Evolutionary conservation across 1,140 invertebrate species (phyloP).

Genomic region (Psilanteris sp.): DNA sequence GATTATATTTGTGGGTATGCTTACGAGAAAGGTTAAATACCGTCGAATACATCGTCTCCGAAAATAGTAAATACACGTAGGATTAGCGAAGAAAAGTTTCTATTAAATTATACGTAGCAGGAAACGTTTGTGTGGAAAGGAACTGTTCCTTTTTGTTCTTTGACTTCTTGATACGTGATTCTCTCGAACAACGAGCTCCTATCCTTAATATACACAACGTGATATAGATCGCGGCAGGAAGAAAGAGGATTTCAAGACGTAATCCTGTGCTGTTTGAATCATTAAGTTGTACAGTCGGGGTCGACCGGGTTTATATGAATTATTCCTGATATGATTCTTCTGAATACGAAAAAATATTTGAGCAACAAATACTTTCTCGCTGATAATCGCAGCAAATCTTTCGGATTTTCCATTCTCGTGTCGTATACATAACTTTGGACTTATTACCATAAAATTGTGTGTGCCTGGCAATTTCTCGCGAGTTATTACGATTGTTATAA

Average conservation of each 20-base stretch:
- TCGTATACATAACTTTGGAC: conserved; percentile 33
- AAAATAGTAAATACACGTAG: conserved; percentile 44
- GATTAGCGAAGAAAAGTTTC: conserved; percentile 46
- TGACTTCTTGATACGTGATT: conserved; percentile 56
- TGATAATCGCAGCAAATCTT: conserved; percentile 38
- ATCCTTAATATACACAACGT: conserved; percentile 53
- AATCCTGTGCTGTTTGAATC: conserved; percentile 46
- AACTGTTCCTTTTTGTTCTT: conserved; percentile 20
- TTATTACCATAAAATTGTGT: conserved; percentile 23
- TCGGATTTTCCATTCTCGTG: conserved; percentile 15
- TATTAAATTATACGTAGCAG: conserved; percentile 53
- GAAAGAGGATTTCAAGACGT: conserved; percentile 64
- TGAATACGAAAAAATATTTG: conserved; percentile 51
- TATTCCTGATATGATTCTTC: conserved; percentile 61
- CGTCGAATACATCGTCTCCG: conserved; percentile 19
- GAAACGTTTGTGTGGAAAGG: conserved; percentile 58
- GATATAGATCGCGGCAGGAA: conserved; percentile 55
- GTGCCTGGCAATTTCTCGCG: conserved; percentile 12
- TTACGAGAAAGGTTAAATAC: conserved; percentile 8
- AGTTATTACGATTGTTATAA: conserved; percentile 36
- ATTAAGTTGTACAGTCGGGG: conserved; percentile 32
- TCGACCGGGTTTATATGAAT: conserved; percentile 53
- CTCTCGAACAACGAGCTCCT: conserved; percentile 51
- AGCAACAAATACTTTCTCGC: conserved; percentile 32
- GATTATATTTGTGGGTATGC: conserved; percentile 1